Percentiles rank a stretch among this genome's conserved stretches.
phyloP scores from a whole-genome alignment of 2,797 vertebrate genomes.

The Alca torda region DNA sequence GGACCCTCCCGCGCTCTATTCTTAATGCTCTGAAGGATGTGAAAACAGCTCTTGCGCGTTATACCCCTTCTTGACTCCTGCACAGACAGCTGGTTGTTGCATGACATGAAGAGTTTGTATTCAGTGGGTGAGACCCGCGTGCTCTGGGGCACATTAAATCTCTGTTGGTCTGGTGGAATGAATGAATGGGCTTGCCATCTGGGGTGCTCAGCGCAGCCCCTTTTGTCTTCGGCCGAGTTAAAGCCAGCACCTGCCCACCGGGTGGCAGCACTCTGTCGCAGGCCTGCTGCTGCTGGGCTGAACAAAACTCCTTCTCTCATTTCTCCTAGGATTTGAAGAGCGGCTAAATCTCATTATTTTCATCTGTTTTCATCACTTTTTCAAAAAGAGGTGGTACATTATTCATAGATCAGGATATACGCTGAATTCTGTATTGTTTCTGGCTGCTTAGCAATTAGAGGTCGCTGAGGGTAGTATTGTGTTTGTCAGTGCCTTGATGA shows the following conservation, averaged over 20 bases:
- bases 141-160: neutral
- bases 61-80: neutral
- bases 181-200: neutral
- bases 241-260: constrained; percentile 4
- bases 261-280: neutral
- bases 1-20: accelerated
- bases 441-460: neutral
- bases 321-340: neutral
- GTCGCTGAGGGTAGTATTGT: neutral
- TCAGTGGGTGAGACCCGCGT: neutral
- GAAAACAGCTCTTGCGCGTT: neutral
- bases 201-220: neutral
- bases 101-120: neutral
- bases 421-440: neutral
- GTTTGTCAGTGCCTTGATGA: neutral
- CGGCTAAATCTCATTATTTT: neutral
- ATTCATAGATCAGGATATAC: neutral
- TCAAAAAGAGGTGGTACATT: accelerated
- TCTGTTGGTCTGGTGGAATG: neutral
- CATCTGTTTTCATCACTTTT: neutral
- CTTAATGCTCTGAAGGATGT: neutral
- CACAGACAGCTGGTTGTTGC: neutral
- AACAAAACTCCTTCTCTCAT: neutral
- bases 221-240: neutral
- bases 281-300: neutral